Conservation (phyloP, 2,797 vertebrate species). For the Rhabdophis nuchalis region DNA sequence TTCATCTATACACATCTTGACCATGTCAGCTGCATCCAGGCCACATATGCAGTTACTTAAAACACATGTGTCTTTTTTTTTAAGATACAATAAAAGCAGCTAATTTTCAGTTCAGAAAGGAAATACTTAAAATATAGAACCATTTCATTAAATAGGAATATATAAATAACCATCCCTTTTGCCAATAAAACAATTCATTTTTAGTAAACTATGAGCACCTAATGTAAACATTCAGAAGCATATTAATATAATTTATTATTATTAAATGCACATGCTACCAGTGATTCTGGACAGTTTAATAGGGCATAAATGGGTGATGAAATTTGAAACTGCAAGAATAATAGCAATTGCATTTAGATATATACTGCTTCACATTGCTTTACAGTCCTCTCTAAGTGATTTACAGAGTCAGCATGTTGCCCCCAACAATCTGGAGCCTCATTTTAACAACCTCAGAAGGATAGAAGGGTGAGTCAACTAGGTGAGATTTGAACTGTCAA, state of each 20-base stretch:
- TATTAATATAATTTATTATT: neutral
- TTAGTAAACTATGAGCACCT: neutral
- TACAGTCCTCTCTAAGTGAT: too few species aligned
- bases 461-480: neutral
- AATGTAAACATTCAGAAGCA: neutral
- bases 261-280: neutral
- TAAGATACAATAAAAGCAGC: slow-evolving; percentile 28
- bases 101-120: neutral
- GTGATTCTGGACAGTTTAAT: neutral
- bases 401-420: too few species aligned
- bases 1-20: neutral
- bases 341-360: too few species aligned
- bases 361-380: too few species aligned
- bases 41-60: slow-evolving; percentile 30
- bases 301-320: neutral
- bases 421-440: too few species aligned
- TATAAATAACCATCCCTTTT: neutral
- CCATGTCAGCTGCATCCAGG: neutral
- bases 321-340: neutral
- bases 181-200: neutral
- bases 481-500: neutral
- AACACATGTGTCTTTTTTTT: slow-evolving; percentile 20
- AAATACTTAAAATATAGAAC: neutral
- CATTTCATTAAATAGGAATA: neutral
- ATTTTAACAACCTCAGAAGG: neutral